phyloP scores from a whole-genome alignment of 2,797 vertebrate genomes.

The Sternotherus odoratus region DNA sequence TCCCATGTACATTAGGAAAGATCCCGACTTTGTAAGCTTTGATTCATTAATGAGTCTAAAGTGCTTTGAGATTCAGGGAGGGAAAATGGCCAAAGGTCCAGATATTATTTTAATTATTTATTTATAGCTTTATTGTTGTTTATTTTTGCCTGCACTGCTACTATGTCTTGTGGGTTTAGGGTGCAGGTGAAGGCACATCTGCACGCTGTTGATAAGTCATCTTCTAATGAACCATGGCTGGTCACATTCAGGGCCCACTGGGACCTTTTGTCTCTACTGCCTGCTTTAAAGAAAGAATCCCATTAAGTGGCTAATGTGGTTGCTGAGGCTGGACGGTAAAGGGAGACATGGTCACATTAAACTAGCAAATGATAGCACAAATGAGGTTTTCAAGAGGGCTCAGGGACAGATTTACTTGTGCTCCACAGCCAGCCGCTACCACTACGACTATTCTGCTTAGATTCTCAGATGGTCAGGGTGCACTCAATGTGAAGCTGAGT shows the following conservation, averaged over 20 bases:
- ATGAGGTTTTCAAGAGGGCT: not conserved
- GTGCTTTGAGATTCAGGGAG: not conserved
- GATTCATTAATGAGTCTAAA: not conserved
- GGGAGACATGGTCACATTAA: not conserved
- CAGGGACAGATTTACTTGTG: not conserved
- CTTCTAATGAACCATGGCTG: not conserved
- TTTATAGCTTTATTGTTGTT: not conserved
- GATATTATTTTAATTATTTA: not conserved
- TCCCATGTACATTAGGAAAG: not conserved
- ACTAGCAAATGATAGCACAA: not conserved
- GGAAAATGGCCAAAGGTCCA: not conserved
- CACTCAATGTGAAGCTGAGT: not conserved
- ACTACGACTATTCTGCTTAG: not conserved
- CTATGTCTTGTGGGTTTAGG: not conserved
- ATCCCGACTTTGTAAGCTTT: rapidly evolving
- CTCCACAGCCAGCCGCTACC: rapidly evolving
- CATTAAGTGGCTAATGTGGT: too few species aligned
- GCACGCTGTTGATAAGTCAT: rapidly evolving
- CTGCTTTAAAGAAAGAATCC: not conserved
- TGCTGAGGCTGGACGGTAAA: not conserved
- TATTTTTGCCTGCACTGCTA: not conserved
- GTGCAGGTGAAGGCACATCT: not conserved
- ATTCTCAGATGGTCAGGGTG: not conserved
- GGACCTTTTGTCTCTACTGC: rapidly evolving
- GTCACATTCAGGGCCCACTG: not conserved